These are phyloP conservation scores for Pelagia noctiluca DNA, from an alignment of 30 jellyfish, hydroid and myxozoan species.

Conservation along the genomic window DNA sequence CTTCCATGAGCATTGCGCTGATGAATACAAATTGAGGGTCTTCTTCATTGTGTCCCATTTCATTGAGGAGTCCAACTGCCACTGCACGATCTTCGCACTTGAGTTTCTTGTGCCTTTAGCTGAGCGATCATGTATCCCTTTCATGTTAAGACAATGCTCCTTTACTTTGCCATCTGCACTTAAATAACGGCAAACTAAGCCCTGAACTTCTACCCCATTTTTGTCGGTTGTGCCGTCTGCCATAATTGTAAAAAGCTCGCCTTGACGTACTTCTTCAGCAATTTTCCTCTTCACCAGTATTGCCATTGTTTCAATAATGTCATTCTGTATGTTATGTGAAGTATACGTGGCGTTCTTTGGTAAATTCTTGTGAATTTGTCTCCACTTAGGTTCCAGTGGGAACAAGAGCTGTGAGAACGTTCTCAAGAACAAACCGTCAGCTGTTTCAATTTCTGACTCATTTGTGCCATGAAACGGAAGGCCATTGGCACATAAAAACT, in stretches of 20 bases:
- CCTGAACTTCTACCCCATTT: no score
- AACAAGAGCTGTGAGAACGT: slow-evolving; percentile 29
- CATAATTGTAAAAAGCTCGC: slow-evolving; percentile 19
- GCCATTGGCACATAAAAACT: no score
- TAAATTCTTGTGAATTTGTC: slow-evolving; percentile 9
- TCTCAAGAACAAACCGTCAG: no score
- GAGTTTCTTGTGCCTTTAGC: neutral
- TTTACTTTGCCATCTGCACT: no score
- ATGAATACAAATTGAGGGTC: neutral
- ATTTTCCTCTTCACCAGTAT: slow-evolving; percentile 5
- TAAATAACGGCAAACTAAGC: no score
- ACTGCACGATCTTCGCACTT: slow-evolving; percentile 23
- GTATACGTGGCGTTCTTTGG: slow-evolving; percentile 33
- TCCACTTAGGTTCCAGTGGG: slow-evolving; percentile 49
- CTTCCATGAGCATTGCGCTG: slow-evolving; percentile 26
- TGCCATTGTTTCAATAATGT: neutral
- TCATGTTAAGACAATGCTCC: neutral
- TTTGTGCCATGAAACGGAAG: no score
- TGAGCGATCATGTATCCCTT: neutral
- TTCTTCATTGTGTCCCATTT: slow-evolving; percentile 14
- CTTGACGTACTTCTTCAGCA: slow-evolving; percentile 21
- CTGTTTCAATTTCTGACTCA: no score
- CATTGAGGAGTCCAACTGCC: slow-evolving; percentile 32
- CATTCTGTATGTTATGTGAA: no score
- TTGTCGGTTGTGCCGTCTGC: slow-evolving; percentile 38